These are phyloP conservation scores for Drosophila kikkawai DNA, from an alignment of 1,140 invertebrate genomes.

Conservation along the genomic window DNA sequence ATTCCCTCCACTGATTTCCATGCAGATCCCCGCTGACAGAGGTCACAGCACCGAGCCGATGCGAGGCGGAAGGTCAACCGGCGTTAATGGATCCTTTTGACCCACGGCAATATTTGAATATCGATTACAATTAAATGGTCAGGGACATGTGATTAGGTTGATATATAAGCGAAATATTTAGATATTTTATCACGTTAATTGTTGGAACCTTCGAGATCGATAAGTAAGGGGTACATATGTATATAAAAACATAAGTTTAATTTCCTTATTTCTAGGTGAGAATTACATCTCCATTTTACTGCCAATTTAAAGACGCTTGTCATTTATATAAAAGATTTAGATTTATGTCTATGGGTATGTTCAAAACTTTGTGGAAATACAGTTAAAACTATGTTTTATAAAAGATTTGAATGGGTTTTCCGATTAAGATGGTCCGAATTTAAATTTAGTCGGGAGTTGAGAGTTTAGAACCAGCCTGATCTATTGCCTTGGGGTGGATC, in stretches of 20 bases:
- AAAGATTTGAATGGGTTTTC: neutral
- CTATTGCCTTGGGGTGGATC: neutral
- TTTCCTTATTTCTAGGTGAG: too few species aligned
- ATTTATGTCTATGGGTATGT: conserved; percentile 9
- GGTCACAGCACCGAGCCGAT: conserved; percentile 58
- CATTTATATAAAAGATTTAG: conserved; percentile 1
- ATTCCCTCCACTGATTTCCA: conserved; percentile 1
- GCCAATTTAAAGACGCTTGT: too few species aligned
- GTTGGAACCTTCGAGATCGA: neutral
- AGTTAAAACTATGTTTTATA: neutral
- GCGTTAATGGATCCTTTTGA: conserved; percentile 61
- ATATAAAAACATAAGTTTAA: too few species aligned
- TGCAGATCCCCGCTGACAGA: conserved; percentile 66
- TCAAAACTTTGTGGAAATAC: neutral
- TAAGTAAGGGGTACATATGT: too few species aligned
- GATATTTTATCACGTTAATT: neutral
- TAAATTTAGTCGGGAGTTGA: neutral
- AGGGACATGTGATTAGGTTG: conserved; percentile 15
- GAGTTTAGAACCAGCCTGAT: conserved; percentile 20
- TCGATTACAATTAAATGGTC: conserved; percentile 42
- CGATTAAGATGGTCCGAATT: neutral
- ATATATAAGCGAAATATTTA: conserved; percentile 25
- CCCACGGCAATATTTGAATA: conserved; percentile 58
- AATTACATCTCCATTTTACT: too few species aligned
- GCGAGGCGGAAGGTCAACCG: conserved; percentile 39